phyloP scores from a whole-genome alignment of 2,888 invertebrate species.

The Pristionchus fissidentatus region DNA sequence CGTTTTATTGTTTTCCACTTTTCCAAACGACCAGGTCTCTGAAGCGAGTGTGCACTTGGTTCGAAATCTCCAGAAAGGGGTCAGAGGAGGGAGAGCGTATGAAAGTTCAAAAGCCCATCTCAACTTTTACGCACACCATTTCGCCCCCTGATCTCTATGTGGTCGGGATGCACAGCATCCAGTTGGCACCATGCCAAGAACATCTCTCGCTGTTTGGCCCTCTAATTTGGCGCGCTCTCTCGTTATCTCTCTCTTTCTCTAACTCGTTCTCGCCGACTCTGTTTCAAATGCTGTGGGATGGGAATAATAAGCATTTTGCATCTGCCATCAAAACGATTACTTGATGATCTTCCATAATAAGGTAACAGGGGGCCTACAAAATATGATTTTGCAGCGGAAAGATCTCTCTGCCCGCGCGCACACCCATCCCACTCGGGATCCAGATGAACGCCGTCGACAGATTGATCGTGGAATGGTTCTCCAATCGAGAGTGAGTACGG shows the following conservation, averaged over 20 bases:
- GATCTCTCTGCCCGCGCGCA: slow-evolving; percentile 3
- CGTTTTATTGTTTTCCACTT: not conserved
- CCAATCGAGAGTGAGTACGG: slow-evolving; percentile 16
- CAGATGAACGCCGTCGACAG: slow-evolving; percentile 46
- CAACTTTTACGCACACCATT: too few species aligned
- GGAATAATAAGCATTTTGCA: too few species aligned
- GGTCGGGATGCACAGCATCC: too few species aligned
- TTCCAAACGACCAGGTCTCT: not conserved
- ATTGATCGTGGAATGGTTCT: slow-evolving; percentile 51
- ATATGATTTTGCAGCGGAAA: not conserved
- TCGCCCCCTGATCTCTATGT: too few species aligned
- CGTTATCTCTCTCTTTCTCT: too few species aligned
- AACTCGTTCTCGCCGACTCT: too few species aligned
- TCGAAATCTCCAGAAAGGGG: not conserved
- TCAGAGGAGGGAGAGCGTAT: not conserved
- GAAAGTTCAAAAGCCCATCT: not conserved
- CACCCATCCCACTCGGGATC: slow-evolving; percentile 12
- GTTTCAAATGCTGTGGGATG: too few species aligned
- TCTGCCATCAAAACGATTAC: too few species aligned
- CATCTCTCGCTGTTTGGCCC: too few species aligned
- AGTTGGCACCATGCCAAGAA: too few species aligned
- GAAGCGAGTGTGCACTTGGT: not conserved
- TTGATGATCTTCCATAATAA: not conserved
- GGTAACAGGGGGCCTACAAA: not conserved
- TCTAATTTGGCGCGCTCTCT: too few species aligned